These are phyloP conservation scores for Panagrolaimus sp. DNA, from an alignment of 1,140 invertebrate species.

Conservation along the genomic window DNA sequence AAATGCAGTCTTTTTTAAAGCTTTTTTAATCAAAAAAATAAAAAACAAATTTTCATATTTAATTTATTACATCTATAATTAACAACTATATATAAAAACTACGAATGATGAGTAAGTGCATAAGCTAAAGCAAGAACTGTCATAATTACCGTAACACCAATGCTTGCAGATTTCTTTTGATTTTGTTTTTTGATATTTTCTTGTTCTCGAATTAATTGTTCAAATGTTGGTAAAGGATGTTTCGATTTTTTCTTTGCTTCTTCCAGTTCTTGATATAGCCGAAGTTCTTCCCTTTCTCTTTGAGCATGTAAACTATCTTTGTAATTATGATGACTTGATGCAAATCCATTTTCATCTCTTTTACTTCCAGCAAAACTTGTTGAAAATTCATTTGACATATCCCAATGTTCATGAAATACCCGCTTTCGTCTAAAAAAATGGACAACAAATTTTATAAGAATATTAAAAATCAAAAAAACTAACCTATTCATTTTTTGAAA, in stretches of 20 bases:
- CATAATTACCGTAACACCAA: neutral
- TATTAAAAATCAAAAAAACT: neutral
- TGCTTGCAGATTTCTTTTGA: neutral
- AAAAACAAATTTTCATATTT: no score
- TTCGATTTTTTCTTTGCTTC: constrained; percentile 11
- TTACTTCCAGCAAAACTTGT: constrained; percentile 19
- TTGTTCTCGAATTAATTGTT: constrained; percentile 25
- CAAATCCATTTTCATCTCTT: constrained; percentile 1
- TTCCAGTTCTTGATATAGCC: constrained; percentile 24
- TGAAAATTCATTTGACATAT: constrained; percentile 19
- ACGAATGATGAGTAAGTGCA: neutral
- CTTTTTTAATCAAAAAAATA: no score
- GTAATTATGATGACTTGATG: constrained; percentile 16
- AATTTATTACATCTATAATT: no score
- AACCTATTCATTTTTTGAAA: constrained; percentile 29
- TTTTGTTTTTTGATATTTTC: neutral
- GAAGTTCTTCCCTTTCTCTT: constrained; percentile 26
- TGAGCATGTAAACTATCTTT: constrained; percentile 25
- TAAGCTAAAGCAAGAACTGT: neutral
- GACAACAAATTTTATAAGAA: neutral
- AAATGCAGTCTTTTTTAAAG: no score
- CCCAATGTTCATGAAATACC: constrained; percentile 8
- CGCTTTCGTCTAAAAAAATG: constrained; percentile 14
- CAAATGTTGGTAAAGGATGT: constrained; percentile 34
- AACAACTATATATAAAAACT: no score